Evolutionary conservation across 2,113 vertebrate genomes (phyloP).

Genomic region (Sorex fumeus): DNA sequence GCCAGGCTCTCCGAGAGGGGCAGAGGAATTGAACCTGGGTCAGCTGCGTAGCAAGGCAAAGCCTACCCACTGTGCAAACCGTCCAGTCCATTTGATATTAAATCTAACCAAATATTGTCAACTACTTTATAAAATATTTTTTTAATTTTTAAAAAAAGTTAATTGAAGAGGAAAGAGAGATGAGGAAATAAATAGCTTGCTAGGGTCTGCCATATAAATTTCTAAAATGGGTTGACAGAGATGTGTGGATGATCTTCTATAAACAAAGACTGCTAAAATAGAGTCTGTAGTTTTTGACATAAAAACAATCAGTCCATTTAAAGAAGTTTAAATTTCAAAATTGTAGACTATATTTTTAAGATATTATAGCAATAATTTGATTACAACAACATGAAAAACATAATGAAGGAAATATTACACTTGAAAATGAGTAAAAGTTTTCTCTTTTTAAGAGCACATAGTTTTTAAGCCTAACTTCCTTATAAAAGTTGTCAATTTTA

Average conservation of each 20-base stretch:
- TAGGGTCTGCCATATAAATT: too few relatives aligned
- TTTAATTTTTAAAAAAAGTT: too few relatives aligned
- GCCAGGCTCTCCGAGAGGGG: too few relatives aligned
- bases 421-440: background rate
- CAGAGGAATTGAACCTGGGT: too few relatives aligned
- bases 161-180: background rate
- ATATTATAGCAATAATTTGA: background rate
- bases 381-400: background rate
- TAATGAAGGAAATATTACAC: background rate
- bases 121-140: too few relatives aligned
- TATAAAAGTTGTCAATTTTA: conserved; percentile 64
- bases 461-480: conserved; percentile 35
- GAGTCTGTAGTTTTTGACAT: background rate
- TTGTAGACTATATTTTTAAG: background rate
- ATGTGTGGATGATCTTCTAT: background rate
- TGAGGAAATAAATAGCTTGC: background rate
- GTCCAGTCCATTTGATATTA: too few relatives aligned
- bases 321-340: background rate
- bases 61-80: too few relatives aligned
- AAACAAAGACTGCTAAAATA: background rate
- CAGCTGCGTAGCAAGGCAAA: too few relatives aligned
- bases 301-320: background rate
- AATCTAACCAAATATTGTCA: too few relatives aligned
- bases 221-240: background rate
- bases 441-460: background rate